phyloP scores from a whole-genome alignment of 2,797 vertebrate species.

The Tapera naevia region DNA sequence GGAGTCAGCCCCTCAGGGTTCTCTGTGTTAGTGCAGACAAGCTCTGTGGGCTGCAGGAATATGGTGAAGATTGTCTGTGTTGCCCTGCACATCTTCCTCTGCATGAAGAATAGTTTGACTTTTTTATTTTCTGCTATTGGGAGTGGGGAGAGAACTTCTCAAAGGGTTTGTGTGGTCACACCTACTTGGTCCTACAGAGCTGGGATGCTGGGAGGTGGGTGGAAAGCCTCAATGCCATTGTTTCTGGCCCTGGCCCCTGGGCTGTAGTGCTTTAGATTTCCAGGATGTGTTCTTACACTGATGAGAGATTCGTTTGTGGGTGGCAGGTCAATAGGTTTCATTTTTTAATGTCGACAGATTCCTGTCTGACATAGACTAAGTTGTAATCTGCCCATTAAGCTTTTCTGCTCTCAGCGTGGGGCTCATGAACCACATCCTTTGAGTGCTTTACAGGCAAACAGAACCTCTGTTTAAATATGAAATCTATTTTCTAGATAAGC shows the following conservation, averaged over 20 bases:
- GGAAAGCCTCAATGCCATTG: not conserved
- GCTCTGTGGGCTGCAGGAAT: not conserved
- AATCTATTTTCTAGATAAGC: not conserved
- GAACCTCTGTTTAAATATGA: not conserved
- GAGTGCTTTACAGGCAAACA: not conserved
- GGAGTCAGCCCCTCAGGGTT: not conserved
- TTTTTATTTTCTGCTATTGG: not conserved
- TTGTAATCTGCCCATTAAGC: not conserved
- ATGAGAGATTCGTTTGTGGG: not conserved
- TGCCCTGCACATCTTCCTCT: not conserved
- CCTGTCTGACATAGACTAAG: not conserved
- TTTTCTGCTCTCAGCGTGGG: not conserved
- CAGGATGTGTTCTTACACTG: not conserved
- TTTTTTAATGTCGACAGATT: not conserved
- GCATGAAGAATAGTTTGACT: not conserved
- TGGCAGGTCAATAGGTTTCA: not conserved
- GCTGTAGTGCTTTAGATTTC: not conserved
- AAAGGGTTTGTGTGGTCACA: not conserved
- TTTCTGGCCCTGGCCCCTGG: not conserved
- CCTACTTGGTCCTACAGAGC: rapidly evolving
- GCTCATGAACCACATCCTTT: not conserved
- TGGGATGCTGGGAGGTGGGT: not conserved
- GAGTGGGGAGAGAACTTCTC: not conserved
- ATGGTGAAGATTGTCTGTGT: not conserved
- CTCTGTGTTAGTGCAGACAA: not conserved